phyloP scores from a whole-genome alignment of 92 coral and sea anemone species.

The Metridium senile region DNA sequence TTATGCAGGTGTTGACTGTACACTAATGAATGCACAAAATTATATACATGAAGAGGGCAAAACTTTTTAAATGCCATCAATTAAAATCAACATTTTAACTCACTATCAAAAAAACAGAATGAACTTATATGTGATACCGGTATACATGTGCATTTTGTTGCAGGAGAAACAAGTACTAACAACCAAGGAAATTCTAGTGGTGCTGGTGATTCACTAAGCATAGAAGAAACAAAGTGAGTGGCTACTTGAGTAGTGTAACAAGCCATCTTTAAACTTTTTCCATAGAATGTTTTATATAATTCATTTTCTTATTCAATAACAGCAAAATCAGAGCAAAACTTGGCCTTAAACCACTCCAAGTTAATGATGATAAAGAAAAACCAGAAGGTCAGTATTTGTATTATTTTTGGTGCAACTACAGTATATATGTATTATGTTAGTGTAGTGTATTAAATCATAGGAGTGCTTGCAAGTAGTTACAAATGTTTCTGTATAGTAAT shows the following conservation, averaged over 20 bases:
- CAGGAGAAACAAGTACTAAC: neutral
- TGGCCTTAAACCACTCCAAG: conserved; percentile 84
- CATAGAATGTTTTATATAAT: neutral
- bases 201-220: conserved; percentile 57
- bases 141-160: neutral
- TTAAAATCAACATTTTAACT: too few species aligned
- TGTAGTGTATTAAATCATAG: neutral
- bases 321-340: conserved; percentile 85
- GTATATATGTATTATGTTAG: neutral
- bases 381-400: conserved; percentile 38
- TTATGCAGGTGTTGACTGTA: too few species aligned
- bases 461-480: too few species aligned
- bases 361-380: conserved; percentile 33
- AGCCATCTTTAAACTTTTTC: neutral
- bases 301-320: neutral
- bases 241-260: neutral
- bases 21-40: too few species aligned
- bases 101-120: too few species aligned
- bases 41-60: too few species aligned
- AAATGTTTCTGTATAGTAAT: neutral
- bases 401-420: too few species aligned
- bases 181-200: neutral
- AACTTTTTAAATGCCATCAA: too few species aligned
- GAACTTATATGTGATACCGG: too few species aligned
- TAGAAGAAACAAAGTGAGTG: conserved; percentile 70